Base-by-base conservation (phyloP, 1,140 invertebrate species). In the Nomia melanderi region DNA sequence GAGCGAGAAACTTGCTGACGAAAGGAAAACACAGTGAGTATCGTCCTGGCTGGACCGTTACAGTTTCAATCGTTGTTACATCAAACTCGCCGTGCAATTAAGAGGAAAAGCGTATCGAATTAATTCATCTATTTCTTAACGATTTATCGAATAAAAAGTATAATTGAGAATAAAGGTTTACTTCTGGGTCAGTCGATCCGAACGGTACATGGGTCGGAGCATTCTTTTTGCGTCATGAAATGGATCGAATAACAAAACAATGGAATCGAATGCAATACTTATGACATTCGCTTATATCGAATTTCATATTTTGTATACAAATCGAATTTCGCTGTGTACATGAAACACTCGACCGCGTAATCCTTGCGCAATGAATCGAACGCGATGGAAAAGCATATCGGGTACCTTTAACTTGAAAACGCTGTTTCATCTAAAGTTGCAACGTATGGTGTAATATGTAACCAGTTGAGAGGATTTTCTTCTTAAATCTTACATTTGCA, bases 21-120 rank as follows among this genome's bases (percentile, higher is more conserved):
- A 98, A 97, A 94, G 97, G 97, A 84, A 97, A 97, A 94, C 95
- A 97, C 93, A 96, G 96, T 94, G 84, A 91, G 91, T 90, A 86
- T 8, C 20, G 20, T 31, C 11, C 2, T n/a, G 25, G 27, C 57
- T 25, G 1, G 20, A 25, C 27, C 17, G 36, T 64, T 39, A 7
- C 25, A 1, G 1, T 20, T 3, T 14, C 0, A 2, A 9, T n/a
- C 25, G 50, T 27, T 59, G n/a, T n/a, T n/a, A n/a, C n/a, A n/a
- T n/a, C n/a, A n/a, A n/a, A n/a, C n/a, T n/a, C n/a, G n/a, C n/a
- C n/a, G n/a, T n/a, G n/a, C n/a, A n/a, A n/a, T n/a, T n/a, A n/a
- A n/a, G n/a, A n/a, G n/a, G n/a, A n/a, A n/a, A n/a, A n/a, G n/a
- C n/a, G n/a, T n/a, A n/a, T n/a, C n/a, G n/a, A n/a, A n/a, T n/a